Conservation (phyloP, 2,113 vertebrate genomes). For the Acinonyx jubatus region DNA sequence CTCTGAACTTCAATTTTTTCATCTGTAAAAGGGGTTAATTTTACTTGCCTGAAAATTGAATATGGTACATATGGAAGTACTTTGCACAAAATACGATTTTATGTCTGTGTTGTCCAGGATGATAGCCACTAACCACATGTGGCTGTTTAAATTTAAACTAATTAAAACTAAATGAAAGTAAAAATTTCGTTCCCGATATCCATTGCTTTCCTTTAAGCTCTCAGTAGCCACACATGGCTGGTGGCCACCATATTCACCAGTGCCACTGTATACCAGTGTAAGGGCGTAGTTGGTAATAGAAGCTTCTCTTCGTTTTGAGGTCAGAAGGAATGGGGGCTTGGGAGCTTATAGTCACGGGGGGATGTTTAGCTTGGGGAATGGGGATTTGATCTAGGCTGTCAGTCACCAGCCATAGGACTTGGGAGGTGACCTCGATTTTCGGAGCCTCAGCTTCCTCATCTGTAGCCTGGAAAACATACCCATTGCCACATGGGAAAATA, state of each 20-base stretch:
- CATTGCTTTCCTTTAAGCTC: neutral
- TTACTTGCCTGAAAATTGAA: neutral
- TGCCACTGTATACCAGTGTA: rapidly evolving
- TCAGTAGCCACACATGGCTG: rapidly evolving
- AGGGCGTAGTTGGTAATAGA: neutral
- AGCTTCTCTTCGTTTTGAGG: neutral
- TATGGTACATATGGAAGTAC: neutral
- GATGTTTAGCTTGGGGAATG: neutral
- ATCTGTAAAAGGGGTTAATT: neutral
- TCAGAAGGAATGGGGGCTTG: neutral
- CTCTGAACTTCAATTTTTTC: neutral
- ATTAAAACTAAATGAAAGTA: neutral
- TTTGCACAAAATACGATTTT: neutral
- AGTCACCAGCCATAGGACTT: rapidly evolving
- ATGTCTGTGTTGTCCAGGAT: neutral
- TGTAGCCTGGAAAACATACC: neutral
- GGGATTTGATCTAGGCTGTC: neutral
- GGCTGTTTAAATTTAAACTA: neutral
- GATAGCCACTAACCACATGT: neutral
- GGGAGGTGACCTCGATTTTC: neutral
- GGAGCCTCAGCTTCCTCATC: neutral
- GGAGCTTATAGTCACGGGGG: neutral
- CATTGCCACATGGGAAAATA: neutral
- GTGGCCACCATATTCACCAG: no score
- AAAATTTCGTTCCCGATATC: neutral